phyloP scores from a whole-genome alignment of 2,797 vertebrate species.

The Gorsachius magnificus region DNA sequence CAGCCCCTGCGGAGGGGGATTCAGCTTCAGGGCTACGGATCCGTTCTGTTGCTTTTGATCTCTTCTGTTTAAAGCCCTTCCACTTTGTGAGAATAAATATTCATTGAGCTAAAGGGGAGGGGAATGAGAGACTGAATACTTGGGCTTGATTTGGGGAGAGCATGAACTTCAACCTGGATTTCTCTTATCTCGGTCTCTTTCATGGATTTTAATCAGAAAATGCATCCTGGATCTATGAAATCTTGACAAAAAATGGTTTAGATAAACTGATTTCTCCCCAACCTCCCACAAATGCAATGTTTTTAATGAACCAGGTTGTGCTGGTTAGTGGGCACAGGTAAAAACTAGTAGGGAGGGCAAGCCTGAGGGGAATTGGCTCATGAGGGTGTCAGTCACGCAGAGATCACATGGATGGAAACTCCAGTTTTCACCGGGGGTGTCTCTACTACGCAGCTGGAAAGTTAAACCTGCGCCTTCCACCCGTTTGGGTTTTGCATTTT shows the following conservation, averaged over 20 bases:
- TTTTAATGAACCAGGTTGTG: background rate
- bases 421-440: background rate
- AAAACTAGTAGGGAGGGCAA: background rate
- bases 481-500: background rate
- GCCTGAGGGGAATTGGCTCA: background rate
- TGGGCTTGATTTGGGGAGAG: background rate
- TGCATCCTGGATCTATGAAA: background rate
- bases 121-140: background rate
- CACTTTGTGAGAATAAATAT: background rate
- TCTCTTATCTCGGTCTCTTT: background rate
- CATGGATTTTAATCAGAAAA: background rate
- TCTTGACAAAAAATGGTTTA: background rate
- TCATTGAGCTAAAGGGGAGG: background rate
- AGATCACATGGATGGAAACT: background rate
- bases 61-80: background rate
- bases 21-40: background rate
- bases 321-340: background rate
- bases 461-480: background rate
- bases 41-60: background rate
- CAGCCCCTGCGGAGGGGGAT: fast-evolving
- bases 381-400: background rate
- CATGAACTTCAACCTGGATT: background rate
- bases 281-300: background rate
- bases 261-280: background rate
- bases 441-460: background rate